These are phyloP conservation scores for Perca fluviatilis DNA, from an alignment of 2,113 vertebrate genomes.

Conservation along the genomic window DNA sequence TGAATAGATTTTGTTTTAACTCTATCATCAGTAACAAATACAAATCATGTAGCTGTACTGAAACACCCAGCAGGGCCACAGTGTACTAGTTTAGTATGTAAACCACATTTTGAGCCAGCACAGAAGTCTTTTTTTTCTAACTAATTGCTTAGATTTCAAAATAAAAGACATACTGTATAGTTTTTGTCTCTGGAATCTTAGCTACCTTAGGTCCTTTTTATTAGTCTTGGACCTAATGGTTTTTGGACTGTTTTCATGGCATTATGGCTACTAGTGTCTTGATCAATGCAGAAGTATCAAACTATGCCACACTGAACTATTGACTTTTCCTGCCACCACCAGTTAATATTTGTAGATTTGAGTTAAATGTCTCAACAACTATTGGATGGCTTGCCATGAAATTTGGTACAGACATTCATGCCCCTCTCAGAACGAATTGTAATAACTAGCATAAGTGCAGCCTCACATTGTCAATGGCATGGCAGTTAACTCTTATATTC, in stretches of 20 bases:
- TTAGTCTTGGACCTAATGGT: too few species aligned
- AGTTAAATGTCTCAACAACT: neutral
- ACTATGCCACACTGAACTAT: too few species aligned
- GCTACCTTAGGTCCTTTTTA: too few species aligned
- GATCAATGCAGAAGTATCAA: too few species aligned
- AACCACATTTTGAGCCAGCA: neutral
- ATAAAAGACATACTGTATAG: neutral
- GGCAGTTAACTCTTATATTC: too few species aligned
- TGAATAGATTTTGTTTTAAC: neutral
- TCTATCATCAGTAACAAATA: neutral
- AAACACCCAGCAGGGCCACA: neutral
- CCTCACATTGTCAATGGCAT: too few species aligned
- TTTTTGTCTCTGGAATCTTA: too few species aligned
- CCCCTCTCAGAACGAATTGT: neutral
- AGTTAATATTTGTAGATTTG: too few species aligned
- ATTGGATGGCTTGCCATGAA: neutral
- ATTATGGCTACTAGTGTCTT: too few species aligned
- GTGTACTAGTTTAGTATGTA: constrained; percentile 1
- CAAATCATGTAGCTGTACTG: neutral
- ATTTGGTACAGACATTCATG: neutral
- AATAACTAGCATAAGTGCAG: too few species aligned
- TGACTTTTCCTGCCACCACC: too few species aligned
- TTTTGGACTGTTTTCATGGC: too few species aligned
- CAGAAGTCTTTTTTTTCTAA: neutral
- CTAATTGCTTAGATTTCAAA: neutral